Evolutionary conservation across 2,888 invertebrate genomes (phyloP).

Genomic region (Eulithis testata): DNA sequence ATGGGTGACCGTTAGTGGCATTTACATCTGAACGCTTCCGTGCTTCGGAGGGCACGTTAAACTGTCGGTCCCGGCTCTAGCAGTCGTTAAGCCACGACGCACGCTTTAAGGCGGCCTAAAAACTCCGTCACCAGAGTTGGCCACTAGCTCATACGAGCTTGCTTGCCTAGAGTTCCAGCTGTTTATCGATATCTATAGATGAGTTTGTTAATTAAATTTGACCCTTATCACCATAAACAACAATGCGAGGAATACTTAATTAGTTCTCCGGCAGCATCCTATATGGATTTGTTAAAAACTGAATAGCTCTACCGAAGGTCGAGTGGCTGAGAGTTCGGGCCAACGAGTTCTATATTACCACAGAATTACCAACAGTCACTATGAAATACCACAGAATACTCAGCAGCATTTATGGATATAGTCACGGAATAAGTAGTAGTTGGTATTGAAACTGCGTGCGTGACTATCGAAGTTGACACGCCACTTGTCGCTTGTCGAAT

Average conservation of each 20-base stretch:
- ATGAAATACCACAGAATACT: constrained; percentile 1
- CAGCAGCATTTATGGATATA: neutral
- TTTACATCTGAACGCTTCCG: no score
- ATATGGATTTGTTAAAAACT: constrained; percentile 26
- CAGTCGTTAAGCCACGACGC: no score
- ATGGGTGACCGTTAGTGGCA: no score
- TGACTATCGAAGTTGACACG: constrained; percentile 19
- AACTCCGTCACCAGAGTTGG: neutral
- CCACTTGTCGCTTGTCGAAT: constrained; percentile 14
- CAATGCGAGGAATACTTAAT: constrained; percentile 20
- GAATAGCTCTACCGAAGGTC: constrained; percentile 25
- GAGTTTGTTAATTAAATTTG: constrained; percentile 22
- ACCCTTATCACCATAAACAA: constrained; percentile 30
- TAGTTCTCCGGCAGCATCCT: constrained; percentile 15
- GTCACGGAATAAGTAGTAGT: constrained; percentile 7
- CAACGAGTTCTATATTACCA: constrained; percentile 18
- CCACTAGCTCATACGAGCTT: no score
- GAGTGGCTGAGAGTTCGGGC: constrained; percentile 13
- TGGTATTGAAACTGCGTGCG: constrained; percentile 19
- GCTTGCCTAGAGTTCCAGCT: no score
- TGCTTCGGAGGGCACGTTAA: no score
- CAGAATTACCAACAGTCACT: neutral
- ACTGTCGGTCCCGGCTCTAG: no score
- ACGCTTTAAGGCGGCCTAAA: no score
- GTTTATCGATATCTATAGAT: neutral